Percentiles rank a stretch among this genome's conserved stretches.
phyloP scores from a whole-genome alignment of 2,113 vertebrate genomes.

The Cyphomyrus discorhynchus region DNA sequence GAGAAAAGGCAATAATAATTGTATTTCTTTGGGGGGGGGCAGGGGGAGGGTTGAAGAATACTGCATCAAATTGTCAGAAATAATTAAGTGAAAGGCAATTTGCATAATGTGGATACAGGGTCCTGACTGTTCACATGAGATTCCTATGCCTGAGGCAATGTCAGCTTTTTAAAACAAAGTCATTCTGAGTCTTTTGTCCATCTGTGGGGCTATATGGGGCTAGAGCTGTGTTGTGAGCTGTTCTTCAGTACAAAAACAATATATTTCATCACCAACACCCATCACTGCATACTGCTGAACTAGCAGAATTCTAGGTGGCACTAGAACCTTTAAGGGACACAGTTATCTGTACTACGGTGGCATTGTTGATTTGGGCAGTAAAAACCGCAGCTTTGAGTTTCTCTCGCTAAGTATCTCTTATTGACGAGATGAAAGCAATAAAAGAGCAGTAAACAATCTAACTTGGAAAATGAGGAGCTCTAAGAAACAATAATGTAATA shows the following conservation, averaged over 20 bases:
- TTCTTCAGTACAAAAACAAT: background rate
- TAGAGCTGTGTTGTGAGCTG: background rate
- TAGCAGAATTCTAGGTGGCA: background rate
- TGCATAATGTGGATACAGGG: background rate
- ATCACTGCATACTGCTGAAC: background rate
- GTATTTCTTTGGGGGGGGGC: background rate
- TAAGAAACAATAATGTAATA: background rate
- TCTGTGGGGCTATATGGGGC: background rate
- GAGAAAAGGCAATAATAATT: background rate
- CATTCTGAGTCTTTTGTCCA: background rate
- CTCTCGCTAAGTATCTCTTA: background rate
- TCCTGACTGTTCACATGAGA: background rate
- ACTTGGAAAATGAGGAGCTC: background rate
- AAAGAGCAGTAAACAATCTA: background rate
- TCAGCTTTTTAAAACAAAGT: background rate
- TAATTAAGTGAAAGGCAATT: constrained; percentile 12
- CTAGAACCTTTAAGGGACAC: background rate
- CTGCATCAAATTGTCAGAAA: background rate
- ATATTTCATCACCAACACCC: background rate
- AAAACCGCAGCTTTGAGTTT: background rate
- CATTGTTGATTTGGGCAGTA: background rate
- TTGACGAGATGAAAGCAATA: background rate
- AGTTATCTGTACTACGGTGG: background rate
- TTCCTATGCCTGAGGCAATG: constrained; percentile 7
- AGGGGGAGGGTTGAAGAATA: background rate